Base-by-base conservation (phyloP, 1,140 invertebrate genomes). In the Lycorma delicatula region DNA sequence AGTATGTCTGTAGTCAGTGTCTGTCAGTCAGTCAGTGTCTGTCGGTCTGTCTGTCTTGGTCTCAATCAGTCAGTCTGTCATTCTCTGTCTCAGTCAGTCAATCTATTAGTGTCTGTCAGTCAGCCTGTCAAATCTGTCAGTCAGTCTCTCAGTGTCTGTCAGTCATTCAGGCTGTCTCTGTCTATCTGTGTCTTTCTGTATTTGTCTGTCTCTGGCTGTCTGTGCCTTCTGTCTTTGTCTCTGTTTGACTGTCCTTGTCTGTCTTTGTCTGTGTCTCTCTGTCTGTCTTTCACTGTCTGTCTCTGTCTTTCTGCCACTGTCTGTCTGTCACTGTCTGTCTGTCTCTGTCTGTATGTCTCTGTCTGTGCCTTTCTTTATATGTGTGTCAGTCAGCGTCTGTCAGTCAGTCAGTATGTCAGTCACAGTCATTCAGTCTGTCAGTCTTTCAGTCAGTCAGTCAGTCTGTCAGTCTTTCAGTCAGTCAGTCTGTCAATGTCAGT, bases 361-460 rank as follows among this genome's bases (percentile, higher is more conserved):
- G 53, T 55, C 34, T 13, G 18, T 41, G 13, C 20, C 7, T 53
- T 20, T 7, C 6, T 53, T 28, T 53, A 28, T 53, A 25, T 18
- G 31, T 53, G 4, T 18, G 29, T 62, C 59, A 58, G 60, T 62
- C 59, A 62, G 54, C 62, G 59, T 62, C 59, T 61, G 60, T 56
- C 22, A 29, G 28, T 56, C 48, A 36, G 5, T 58, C 48, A 57
- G 5, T 58, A 20, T 58, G 6, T 2, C 29, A 27, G 36, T 49
- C 18, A 36, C 47, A 34, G 23, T 58, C 48, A 29, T 38, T 52
- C 50, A 29, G 50, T 52, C 50, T 52, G 50, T 31, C 50, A 13
- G 50, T 58, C 55, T 58, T 41, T 60, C 59, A 31, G 38, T 60
- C 44, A 31, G 38, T 60, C 59, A 31, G 56, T 60, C 50, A 29